phyloP scores from a whole-genome alignment of 2,797 vertebrate genomes.

The Apogon talboti region DNA sequence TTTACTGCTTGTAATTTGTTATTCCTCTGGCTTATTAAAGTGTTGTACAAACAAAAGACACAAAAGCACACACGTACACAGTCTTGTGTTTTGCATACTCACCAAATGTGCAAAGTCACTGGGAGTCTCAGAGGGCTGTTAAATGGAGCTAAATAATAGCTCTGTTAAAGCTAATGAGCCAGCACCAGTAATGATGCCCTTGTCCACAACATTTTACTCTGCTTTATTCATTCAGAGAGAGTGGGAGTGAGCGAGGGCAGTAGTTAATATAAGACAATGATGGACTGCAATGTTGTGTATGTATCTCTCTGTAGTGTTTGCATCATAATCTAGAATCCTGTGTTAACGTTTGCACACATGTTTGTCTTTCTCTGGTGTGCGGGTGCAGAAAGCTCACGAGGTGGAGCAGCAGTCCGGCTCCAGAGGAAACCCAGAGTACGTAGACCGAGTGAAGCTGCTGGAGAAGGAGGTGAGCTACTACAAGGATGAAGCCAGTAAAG shows the following conservation, averaged over 20 bases:
- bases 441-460: conserved; percentile 93
- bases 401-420: conserved; percentile 90
- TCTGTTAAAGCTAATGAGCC: conserved; percentile 70
- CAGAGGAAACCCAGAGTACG: conserved; percentile 91
- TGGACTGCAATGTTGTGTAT: conserved; percentile 42
- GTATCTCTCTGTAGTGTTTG: conserved; percentile 33
- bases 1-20: conserved; percentile 24
- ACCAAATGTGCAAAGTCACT: conserved; percentile 49
- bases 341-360: conserved; percentile 19
- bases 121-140: conserved; percentile 60
- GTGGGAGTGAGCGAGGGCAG: conserved; percentile 18
- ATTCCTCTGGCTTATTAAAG: conserved; percentile 10
- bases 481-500: conserved; percentile 93
- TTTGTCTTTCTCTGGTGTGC: conserved; percentile 30
- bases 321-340: conserved; percentile 14
- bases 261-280: conserved; percentile 39
- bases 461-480: conserved; percentile 96
- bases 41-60: conserved; percentile 13
- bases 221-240: conserved; percentile 54
- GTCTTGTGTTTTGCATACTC: conserved; percentile 32
- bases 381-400: conserved; percentile 91
- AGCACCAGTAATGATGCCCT: conserved; percentile 59
- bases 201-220: conserved; percentile 59
- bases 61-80: conserved; percentile 19
- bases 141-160: conserved; percentile 68